These are phyloP conservation scores for Tragelaphus strepsiceros DNA, from an alignment of 2,113 vertebrate species.

Conservation along the genomic window DNA sequence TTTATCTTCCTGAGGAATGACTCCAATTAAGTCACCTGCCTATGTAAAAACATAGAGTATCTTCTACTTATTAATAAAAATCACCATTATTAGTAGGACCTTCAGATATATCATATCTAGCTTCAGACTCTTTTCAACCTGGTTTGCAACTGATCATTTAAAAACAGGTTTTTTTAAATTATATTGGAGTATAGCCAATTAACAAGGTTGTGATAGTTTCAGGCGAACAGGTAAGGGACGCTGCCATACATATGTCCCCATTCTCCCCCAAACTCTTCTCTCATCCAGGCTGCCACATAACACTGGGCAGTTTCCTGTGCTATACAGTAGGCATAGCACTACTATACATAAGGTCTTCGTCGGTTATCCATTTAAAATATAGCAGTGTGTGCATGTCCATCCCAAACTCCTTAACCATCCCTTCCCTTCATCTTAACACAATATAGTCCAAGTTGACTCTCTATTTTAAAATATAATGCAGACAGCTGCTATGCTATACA, in stretches of 20 bases:
- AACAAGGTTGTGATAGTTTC: background rate
- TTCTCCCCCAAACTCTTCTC: background rate
- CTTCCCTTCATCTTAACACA: background rate
- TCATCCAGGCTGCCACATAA: background rate
- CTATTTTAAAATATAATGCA: background rate
- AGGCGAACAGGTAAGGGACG: background rate
- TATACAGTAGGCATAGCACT: background rate
- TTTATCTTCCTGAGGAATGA: background rate
- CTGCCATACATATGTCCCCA: background rate
- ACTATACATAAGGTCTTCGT: rapidly evolving
- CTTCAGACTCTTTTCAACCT: background rate
- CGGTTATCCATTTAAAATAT: background rate
- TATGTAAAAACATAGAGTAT: background rate
- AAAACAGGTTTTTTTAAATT: background rate
- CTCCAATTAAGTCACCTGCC: background rate
- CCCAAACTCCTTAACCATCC: background rate
- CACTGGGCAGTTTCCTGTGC: background rate
- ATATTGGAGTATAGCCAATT: background rate
- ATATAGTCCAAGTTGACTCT: background rate
- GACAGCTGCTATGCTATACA: background rate
- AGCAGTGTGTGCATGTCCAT: background rate
- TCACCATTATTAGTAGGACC: background rate
- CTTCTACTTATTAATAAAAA: background rate
- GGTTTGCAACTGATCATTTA: background rate
- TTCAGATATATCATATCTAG: background rate